Evolutionary conservation across 1,140 invertebrate species (phyloP).

Genomic region (Drosophila suzukii): DNA sequence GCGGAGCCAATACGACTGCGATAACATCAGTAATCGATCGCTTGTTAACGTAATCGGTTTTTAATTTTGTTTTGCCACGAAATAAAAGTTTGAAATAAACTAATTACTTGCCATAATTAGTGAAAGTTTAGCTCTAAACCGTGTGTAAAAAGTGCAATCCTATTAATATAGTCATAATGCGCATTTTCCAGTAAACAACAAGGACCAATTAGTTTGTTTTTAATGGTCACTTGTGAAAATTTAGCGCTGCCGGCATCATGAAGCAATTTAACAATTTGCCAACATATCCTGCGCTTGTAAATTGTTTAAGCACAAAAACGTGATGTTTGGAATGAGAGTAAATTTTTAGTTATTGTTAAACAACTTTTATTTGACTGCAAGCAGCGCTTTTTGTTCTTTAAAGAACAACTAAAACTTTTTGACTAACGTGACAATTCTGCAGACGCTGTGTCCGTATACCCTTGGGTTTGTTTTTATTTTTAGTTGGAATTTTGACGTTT

Average conservation of each 20-base stretch:
- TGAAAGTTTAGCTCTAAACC: neutral
- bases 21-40: slow-evolving; percentile 1
- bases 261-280: slow-evolving; percentile 17
- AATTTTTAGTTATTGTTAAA: slow-evolving; percentile 20
- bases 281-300: slow-evolving; percentile 1
- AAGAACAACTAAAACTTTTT: neutral
- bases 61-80: neutral
- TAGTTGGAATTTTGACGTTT: neutral
- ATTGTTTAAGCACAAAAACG: slow-evolving; percentile 3
- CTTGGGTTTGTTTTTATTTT: neutral
- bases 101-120: slow-evolving; percentile 10
- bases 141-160: neutral
- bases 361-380: slow-evolving; percentile 13
- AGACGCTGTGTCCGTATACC: neutral
- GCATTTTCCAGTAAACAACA: slow-evolving; percentile 1
- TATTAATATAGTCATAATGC: slow-evolving; percentile 28
- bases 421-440: neutral
- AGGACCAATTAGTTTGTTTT: slow-evolving; percentile 7
- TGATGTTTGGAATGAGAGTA: neutral
- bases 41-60: neutral
- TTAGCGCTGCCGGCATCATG: slow-evolving; percentile 2
- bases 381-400: neutral
- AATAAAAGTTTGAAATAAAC: neutral
- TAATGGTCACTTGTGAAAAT: slow-evolving; percentile 20
- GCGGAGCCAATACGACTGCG: neutral